Conservation (phyloP, 1,140 invertebrate genomes). For the Diuraphis noxia region DNA sequence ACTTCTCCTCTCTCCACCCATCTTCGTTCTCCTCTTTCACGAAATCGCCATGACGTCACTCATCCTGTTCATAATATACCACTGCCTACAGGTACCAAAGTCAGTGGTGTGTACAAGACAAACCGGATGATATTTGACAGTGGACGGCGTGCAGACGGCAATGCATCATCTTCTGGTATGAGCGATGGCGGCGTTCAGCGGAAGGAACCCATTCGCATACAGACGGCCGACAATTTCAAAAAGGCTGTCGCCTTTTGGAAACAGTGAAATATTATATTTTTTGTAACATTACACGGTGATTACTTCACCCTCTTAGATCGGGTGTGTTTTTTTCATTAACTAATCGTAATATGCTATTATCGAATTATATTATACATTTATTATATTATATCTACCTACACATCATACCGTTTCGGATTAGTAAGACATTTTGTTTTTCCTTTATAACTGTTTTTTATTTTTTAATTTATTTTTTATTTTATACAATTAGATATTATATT, state of each 20-base stretch:
- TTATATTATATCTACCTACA: not conserved
- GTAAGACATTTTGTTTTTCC: not conserved
- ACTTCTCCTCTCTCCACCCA: not conserved
- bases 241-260: constrained; percentile 41
- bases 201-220: constrained; percentile 27
- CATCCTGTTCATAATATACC: not conserved
- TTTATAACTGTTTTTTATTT: not conserved
- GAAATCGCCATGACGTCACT: not conserved
- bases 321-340: not conserved
- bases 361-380: not conserved
- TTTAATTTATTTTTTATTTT: not conserved
- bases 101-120: not conserved
- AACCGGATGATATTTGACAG: constrained; percentile 17
- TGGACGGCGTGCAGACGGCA: not conserved
- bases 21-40: not conserved
- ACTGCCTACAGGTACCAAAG: constrained; percentile 1
- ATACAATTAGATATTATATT: not conserved
- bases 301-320: not conserved
- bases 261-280: constrained; percentile 23
- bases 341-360: constrained; percentile 9
- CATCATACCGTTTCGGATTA: not conserved
- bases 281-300: not conserved
- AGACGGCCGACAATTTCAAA: constrained; percentile 36
- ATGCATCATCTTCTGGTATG: not conserved
- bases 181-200: not conserved